phyloP scores from a whole-genome alignment of 2,113 vertebrate genomes.

The Apodemus sylvaticus region DNA sequence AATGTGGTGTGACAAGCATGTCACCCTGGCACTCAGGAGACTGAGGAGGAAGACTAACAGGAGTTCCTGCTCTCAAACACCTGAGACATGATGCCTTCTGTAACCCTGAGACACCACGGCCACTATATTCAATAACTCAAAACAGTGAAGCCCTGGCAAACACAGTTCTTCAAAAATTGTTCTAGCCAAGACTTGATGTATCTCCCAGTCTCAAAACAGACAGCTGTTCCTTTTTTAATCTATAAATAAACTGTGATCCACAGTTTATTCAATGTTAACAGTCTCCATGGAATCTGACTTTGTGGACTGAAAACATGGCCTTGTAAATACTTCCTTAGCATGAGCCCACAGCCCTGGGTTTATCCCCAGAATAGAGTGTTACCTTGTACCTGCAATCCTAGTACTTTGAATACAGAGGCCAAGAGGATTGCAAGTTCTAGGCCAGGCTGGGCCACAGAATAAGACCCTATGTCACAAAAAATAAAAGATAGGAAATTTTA shows the following conservation, averaged over 20 bases:
- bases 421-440: background rate
- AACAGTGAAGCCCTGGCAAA: conserved; percentile 10
- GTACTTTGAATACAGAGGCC: background rate
- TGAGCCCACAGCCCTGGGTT: background rate
- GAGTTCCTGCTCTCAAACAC: background rate
- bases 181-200: background rate
- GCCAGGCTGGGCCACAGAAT: background rate
- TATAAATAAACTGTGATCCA: background rate
- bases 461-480: background rate
- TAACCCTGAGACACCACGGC: background rate
- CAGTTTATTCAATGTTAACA: conserved; percentile 1
- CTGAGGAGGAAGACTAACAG: background rate
- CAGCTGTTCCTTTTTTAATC: background rate
- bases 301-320: background rate
- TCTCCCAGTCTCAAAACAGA: background rate
- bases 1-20: background rate
- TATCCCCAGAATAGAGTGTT: background rate
- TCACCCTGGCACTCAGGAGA: too few species aligned
- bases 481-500: background rate
- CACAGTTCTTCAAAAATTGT: background rate
- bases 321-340: background rate
- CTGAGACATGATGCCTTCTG: background rate
- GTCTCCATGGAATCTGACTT: background rate
- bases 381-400: too few species aligned
- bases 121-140: background rate